phyloP scores from a whole-genome alignment of 2,888 invertebrate species.

The Petrolisthes manimaculis region DNA sequence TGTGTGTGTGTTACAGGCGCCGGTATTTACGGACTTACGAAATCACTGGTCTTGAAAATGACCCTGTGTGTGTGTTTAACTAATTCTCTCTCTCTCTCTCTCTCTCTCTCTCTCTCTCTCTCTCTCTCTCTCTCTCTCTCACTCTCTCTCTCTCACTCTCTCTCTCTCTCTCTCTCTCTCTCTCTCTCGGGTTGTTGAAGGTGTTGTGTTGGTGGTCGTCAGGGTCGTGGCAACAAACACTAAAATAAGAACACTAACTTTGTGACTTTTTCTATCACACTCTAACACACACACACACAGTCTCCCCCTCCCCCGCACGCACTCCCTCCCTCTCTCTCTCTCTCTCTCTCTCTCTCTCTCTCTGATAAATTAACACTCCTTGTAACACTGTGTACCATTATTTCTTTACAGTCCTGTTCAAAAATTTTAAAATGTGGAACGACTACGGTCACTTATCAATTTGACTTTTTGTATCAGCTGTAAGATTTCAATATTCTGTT shows the following conservation, averaged over 20 bases:
- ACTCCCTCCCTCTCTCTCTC: not conserved
- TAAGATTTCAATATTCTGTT: no score
- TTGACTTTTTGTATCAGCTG: no score
- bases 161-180: not conserved
- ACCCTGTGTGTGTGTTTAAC: not conserved
- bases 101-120: not conserved
- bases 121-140: not conserved
- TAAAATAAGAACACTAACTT: no score
- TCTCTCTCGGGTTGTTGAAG: not conserved
- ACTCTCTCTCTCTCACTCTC: not conserved
- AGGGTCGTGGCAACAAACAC: no score
- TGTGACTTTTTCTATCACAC: no score
- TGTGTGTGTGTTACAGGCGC: constrained; percentile 10
- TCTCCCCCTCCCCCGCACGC: not conserved
- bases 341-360: not conserved
- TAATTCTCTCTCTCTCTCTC: not conserved
- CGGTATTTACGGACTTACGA: not conserved
- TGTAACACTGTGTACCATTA: no score
- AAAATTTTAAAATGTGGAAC: no score
- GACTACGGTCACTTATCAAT: no score
- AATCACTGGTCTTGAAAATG: not conserved
- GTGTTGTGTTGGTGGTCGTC: no score
- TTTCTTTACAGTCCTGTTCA: no score
- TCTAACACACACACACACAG: no score
- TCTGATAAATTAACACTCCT: not conserved